phyloP scores from a whole-genome alignment of 2,113 vertebrate species.

The Nipponia nippon region DNA sequence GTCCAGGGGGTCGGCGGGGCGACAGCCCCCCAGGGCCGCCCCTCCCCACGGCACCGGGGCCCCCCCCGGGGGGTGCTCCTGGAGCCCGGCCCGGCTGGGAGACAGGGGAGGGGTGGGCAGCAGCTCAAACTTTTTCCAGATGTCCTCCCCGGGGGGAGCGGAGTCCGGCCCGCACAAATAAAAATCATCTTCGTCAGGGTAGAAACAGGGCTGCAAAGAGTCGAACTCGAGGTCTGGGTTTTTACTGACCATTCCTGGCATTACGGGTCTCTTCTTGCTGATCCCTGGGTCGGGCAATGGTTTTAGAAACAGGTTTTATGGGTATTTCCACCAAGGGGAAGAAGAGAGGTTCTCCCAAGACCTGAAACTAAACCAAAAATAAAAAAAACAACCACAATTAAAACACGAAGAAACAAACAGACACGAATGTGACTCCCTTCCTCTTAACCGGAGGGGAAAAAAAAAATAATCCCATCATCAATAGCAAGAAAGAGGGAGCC shows the following conservation, averaged over 20 bases:
- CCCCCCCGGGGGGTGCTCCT: slow-evolving; percentile 74
- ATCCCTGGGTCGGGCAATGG: not conserved
- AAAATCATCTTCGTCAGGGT: slow-evolving; percentile 98
- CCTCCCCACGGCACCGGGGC: slow-evolving; percentile 39
- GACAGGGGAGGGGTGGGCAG: slow-evolving; percentile 95
- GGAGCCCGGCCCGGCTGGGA: slow-evolving; percentile 89
- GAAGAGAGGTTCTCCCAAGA: not conserved
- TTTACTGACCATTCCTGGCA: slow-evolving; percentile 92
- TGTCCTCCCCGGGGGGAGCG: slow-evolving; percentile 96
- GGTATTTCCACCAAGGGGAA: slow-evolving; percentile 24
- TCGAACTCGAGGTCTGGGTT: slow-evolving; percentile 97
- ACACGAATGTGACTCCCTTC: not conserved
- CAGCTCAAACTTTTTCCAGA: slow-evolving; percentile 99
- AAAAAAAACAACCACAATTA: not conserved
- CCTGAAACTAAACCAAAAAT: slow-evolving; percentile 25
- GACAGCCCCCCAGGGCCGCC: slow-evolving; percentile 67
- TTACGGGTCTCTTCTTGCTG: slow-evolving; percentile 60
- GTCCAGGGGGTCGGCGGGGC: slow-evolving; percentile 83
- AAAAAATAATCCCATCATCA: not conserved
- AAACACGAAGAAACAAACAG: not conserved
- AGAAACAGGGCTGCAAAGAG: slow-evolving; percentile 97
- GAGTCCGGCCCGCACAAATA: slow-evolving; percentile 94
- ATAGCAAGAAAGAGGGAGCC: not conserved
- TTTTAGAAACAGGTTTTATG: not conserved
- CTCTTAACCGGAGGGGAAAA: not conserved